Percentiles rank a stretch among this genome's conserved stretches.
Evolutionary conservation across 2,888 invertebrate species (phyloP).

Genomic region (Amphipyra tragopoginis): DNA sequence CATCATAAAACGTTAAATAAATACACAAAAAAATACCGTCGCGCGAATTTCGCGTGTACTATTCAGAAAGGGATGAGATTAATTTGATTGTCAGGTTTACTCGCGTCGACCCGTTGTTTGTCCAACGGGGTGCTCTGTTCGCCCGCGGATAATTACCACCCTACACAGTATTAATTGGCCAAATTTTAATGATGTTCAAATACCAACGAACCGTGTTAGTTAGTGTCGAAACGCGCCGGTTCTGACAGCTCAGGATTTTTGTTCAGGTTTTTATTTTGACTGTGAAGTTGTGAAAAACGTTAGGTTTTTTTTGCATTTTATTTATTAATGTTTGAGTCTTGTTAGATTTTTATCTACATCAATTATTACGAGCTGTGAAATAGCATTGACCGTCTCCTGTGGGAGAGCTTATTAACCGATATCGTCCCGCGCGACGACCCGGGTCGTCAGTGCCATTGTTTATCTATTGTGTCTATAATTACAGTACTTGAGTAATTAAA

Average conservation of each 20-base stretch:
- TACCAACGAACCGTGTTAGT: constrained; percentile 59
- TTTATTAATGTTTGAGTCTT: neutral
- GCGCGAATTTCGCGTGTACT: constrained; percentile 29
- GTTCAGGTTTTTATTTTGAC: constrained; percentile 11
- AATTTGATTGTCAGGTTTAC: constrained; percentile 69
- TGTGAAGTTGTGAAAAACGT: constrained; percentile 7
- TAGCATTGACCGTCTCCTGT: too few relatives aligned
- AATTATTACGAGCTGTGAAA: too few relatives aligned
- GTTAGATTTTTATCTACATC: too few relatives aligned
- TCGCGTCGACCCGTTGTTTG: constrained; percentile 58
- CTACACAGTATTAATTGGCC: constrained; percentile 75
- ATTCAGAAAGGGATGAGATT: constrained; percentile 61
- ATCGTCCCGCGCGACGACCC: too few relatives aligned
- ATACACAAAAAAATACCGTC: constrained; percentile 19
- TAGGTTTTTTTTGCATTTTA: constrained; percentile 4
- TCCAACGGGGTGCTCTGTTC: constrained; percentile 49
- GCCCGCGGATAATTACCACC: constrained; percentile 70
- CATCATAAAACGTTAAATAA: constrained; percentile 8
- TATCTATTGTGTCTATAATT: too few relatives aligned
- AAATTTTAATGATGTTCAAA: constrained; percentile 83
- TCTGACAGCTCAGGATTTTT: constrained; percentile 30
- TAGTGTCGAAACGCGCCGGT: constrained; percentile 34
- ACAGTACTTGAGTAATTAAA: too few relatives aligned
- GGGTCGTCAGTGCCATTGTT: too few relatives aligned
- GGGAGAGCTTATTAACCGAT: too few relatives aligned